A percentile compares a stretch with the other conserved stretches of the same genome.
Evolutionary conservation across 2,888 invertebrate genomes (phyloP).

Genomic region (Pseudolycoriella hygida): DNA sequence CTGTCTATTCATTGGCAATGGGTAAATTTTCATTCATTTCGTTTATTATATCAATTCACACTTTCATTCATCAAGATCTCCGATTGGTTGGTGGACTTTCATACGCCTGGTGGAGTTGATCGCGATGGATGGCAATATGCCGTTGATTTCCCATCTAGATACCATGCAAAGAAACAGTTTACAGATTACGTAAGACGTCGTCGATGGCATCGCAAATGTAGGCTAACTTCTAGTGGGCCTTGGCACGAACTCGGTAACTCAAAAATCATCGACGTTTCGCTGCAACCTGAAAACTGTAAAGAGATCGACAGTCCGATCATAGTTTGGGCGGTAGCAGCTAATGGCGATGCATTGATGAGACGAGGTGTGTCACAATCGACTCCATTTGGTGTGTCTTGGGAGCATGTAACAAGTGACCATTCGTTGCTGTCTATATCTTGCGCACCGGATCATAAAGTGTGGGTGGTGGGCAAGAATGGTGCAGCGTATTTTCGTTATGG

Average conservation of each 20-base stretch:
- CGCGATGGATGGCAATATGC: slow-evolving; percentile 92
- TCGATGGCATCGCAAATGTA: slow-evolving; percentile 69
- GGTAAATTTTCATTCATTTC: slow-evolving; percentile 32
- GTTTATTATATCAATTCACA: too few relatives aligned
- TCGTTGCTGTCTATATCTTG: slow-evolving; percentile 53
- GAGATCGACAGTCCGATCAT: slow-evolving; percentile 27
- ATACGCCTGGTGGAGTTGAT: slow-evolving; percentile 77
- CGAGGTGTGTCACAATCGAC: slow-evolving; percentile 55
- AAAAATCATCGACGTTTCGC: slow-evolving; percentile 60
- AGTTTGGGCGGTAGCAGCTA: slow-evolving; percentile 73
- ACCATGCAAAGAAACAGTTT: slow-evolving; percentile 69
- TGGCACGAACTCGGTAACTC: slow-evolving; percentile 81
- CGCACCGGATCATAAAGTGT: slow-evolving; percentile 48
- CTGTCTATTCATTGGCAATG: slow-evolving; percentile 80
- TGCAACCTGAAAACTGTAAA: slow-evolving; percentile 42
- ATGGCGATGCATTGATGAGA: slow-evolving; percentile 72
- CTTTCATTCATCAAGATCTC: slow-evolving; percentile 33
- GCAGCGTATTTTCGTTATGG: slow-evolving; percentile 64
- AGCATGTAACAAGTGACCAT: slow-evolving; percentile 49
- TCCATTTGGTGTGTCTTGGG: slow-evolving; percentile 44
- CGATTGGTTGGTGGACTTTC: slow-evolving; percentile 87
- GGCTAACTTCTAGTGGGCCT: slow-evolving; percentile 67
- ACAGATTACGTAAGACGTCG: slow-evolving; percentile 77
- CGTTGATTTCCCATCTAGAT: slow-evolving; percentile 74
- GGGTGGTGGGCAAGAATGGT: slow-evolving; percentile 78